phyloP scores from a whole-genome alignment of 2,888 invertebrate genomes.

The Acanthopleura granulata region DNA sequence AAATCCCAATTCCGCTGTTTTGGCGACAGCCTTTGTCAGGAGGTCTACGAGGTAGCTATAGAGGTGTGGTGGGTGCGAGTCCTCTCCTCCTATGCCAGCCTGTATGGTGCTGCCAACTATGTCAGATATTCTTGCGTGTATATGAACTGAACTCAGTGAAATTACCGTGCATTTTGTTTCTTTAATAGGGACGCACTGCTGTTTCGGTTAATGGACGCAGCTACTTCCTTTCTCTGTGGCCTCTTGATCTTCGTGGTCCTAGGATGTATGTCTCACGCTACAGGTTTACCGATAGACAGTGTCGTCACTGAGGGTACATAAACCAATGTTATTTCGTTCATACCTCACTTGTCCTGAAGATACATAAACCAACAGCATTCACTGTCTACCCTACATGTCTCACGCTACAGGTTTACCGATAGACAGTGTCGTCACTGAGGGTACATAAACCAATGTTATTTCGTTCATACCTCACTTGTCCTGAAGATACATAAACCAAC shows the following conservation, averaged over 20 bases:
- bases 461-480: too few species aligned
- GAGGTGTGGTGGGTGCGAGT: too few species aligned
- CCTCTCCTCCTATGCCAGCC: too few species aligned
- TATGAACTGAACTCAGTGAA: too few species aligned
- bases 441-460: neutral
- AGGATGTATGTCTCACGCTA: neutral
- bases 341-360: too few species aligned
- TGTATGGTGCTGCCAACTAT: too few species aligned
- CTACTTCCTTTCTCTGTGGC: neutral
- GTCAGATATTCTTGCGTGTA: too few species aligned
- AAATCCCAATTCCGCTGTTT: too few species aligned
- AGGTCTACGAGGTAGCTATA: too few species aligned
- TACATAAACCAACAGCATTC: neutral
- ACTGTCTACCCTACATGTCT: neutral
- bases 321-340: too few species aligned
- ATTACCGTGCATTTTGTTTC: neutral
- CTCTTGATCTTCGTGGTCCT: conserved; percentile 3
- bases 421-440: neutral
- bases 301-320: conserved; percentile 8
- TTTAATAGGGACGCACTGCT: conserved; percentile 1
- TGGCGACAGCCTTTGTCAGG: too few species aligned
- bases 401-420: neutral
- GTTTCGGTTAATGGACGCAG: neutral
- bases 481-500: too few species aligned
- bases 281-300: conserved; percentile 7